Percentiles rank a stretch among this genome's conserved stretches.
Conservation (phyloP, 1,140 invertebrate species). For the Calephelis nemesis region DNA sequence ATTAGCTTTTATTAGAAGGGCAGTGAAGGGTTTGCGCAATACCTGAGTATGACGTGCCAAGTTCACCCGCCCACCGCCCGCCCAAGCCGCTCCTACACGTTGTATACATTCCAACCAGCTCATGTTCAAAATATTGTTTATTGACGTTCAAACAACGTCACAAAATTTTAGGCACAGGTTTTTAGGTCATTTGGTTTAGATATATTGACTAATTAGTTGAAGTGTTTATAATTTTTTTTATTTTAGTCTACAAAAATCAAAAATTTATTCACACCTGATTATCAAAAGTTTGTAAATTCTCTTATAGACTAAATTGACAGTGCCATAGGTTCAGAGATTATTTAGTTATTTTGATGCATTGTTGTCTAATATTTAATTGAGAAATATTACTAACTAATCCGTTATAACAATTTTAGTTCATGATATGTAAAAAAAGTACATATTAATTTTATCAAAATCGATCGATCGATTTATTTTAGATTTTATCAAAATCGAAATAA, state of each 20-base stretch:
- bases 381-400: not conserved
- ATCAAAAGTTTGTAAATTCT: too few relatives aligned
- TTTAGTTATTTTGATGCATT: too few relatives aligned
- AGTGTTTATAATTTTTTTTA: too few relatives aligned
- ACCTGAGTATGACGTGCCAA: slow-evolving; percentile 43
- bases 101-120: slow-evolving; percentile 10
- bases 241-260: too few relatives aligned
- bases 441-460: too few relatives aligned
- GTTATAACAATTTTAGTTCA: not conserved
- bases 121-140: slow-evolving; percentile 21
- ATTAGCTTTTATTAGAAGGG: slow-evolving; percentile 33
- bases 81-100: slow-evolving; percentile 54
- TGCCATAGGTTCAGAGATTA: too few relatives aligned
- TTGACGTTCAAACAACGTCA: not conserved
- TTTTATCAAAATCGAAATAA: too few relatives aligned
- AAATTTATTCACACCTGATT: too few relatives aligned
- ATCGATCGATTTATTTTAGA: too few relatives aligned
- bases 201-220: too few relatives aligned
- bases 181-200: not conserved
- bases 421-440: not conserved
- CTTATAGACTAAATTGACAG: too few relatives aligned
- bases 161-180: not conserved
- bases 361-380: too few relatives aligned
- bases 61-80: slow-evolving; percentile 60
- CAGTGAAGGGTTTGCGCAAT: slow-evolving; percentile 46